Evolutionary conservation across 1,140 invertebrate species (phyloP).

Genomic region (Drosophila subpulchrella): DNA sequence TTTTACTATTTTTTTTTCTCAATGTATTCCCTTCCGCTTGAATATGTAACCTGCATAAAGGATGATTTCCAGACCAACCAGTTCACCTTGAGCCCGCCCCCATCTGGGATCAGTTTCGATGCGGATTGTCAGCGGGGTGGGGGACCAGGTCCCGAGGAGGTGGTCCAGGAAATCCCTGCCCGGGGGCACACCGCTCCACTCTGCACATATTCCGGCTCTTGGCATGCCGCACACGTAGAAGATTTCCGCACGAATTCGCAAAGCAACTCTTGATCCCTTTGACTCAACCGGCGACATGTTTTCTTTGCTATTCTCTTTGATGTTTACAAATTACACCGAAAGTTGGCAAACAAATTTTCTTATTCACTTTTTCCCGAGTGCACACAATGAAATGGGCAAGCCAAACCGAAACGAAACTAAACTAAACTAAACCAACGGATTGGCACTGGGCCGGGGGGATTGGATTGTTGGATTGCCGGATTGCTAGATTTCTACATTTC

Average conservation of each 20-base stretch:
- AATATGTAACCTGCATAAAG: slow-evolving; percentile 14
- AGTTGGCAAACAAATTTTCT: slow-evolving; percentile 83
- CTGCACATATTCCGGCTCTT: slow-evolving; percentile 53
- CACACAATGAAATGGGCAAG: slow-evolving; percentile 63
- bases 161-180: slow-evolving; percentile 12
- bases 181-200: slow-evolving; percentile 18
- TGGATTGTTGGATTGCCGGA: slow-evolving; percentile 9
- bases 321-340: slow-evolving; percentile 83
- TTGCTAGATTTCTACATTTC: slow-evolving; percentile 12
- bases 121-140: slow-evolving; percentile 16
- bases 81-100: slow-evolving; percentile 38
- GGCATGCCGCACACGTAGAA: slow-evolving; percentile 81
- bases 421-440: slow-evolving; percentile 44
- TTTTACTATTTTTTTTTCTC: neutral
- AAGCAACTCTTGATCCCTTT: slow-evolving; percentile 83
- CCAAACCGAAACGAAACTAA: slow-evolving; percentile 19
- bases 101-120: slow-evolving; percentile 38
- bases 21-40: neutral
- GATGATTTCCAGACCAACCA: slow-evolving; percentile 17
- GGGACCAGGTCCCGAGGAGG: neutral
- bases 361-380: slow-evolving; percentile 73
- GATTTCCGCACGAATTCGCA: slow-evolving; percentile 83
- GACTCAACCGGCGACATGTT: slow-evolving; percentile 78
- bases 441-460: slow-evolving; percentile 5
- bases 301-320: slow-evolving; percentile 80